Conservation (phyloP, 2,797 vertebrate species). For the Amblyopsis hoosieri region DNA sequence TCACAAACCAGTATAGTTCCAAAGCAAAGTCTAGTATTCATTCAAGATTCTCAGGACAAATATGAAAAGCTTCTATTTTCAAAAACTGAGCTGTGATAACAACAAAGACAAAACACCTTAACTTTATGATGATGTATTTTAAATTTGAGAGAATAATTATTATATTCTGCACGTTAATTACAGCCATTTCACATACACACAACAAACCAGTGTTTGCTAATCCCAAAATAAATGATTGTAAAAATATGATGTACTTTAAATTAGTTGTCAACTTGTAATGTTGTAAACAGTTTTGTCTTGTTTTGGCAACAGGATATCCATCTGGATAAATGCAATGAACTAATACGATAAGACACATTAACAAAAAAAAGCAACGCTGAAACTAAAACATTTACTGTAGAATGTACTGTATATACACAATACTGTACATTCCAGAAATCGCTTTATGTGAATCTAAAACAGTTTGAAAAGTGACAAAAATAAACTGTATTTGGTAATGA, state of each 20-base stretch:
- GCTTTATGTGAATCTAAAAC: neutral
- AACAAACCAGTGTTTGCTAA: conserved; percentile 2
- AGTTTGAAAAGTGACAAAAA: neutral
- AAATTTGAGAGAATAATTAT: neutral
- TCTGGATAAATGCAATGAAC: conserved; percentile 30
- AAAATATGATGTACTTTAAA: conserved; percentile 18
- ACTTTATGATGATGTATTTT: no score
- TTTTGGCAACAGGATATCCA: conserved; percentile 11
- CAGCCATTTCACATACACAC: conserved; percentile 10
- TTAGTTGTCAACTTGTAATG: conserved; percentile 9
- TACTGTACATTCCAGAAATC: neutral
- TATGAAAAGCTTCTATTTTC: no score
- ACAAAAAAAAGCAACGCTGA: conserved; percentile 10
- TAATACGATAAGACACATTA: conserved; percentile 20
- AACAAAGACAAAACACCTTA: neutral
- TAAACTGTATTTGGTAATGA: neutral
- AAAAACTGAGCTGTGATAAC: neutral
- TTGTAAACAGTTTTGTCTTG: conserved; percentile 21
- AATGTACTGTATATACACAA: conserved; percentile 2
- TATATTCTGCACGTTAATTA: neutral
- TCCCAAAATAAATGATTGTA: neutral
- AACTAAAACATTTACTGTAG: neutral
- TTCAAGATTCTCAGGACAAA: conserved; percentile 18
- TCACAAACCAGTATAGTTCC: neutral
- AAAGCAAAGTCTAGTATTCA: neutral